Conservation (phyloP, 1,140 invertebrate species). For the Tenebrio molitor region DNA sequence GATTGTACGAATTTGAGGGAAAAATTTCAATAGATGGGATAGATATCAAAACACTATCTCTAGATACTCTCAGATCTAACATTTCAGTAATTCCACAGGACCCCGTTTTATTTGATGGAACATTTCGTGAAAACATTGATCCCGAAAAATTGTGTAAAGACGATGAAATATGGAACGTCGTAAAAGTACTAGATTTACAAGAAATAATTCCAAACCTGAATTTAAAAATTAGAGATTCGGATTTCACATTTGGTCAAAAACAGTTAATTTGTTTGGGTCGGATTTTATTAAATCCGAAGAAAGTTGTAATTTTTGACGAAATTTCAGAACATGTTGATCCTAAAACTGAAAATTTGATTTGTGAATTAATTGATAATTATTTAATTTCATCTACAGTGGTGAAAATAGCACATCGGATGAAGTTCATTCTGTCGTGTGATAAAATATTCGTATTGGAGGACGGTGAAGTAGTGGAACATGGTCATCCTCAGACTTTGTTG, state of each 20-base stretch:
- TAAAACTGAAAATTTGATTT: slow-evolving; percentile 74
- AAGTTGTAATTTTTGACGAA: slow-evolving; percentile 73
- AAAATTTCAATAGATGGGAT: slow-evolving; percentile 73
- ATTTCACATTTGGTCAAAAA: slow-evolving; percentile 71
- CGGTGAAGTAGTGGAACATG: slow-evolving; percentile 77
- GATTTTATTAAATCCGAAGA: slow-evolving; percentile 70
- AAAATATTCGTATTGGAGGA: slow-evolving; percentile 80
- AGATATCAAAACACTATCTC: slow-evolving; percentile 72
- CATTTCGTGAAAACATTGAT: slow-evolving; percentile 87
- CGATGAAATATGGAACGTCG: slow-evolving; percentile 82
- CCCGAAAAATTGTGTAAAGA: slow-evolving; percentile 83
- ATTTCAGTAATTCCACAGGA: slow-evolving; percentile 90
- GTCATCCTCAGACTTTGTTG: slow-evolving; percentile 77
- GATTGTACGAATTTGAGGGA: slow-evolving; percentile 70
- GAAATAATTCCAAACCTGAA: slow-evolving; percentile 70
- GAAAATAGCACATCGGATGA: slow-evolving; percentile 85
- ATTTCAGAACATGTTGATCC: slow-evolving; percentile 73
- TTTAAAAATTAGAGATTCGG: slow-evolving; percentile 74
- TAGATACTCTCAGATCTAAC: slow-evolving; percentile 80
- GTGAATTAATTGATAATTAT: too few species aligned
- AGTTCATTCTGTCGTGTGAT: slow-evolving; percentile 86
- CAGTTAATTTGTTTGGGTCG: slow-evolving; percentile 76
- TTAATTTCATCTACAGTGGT: slow-evolving; percentile 78
- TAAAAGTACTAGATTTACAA: slow-evolving; percentile 85
- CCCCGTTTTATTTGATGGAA: slow-evolving; percentile 89